Evolutionary conservation across 1,140 invertebrate species (phyloP).

Genomic region (Venturia canescens): DNA sequence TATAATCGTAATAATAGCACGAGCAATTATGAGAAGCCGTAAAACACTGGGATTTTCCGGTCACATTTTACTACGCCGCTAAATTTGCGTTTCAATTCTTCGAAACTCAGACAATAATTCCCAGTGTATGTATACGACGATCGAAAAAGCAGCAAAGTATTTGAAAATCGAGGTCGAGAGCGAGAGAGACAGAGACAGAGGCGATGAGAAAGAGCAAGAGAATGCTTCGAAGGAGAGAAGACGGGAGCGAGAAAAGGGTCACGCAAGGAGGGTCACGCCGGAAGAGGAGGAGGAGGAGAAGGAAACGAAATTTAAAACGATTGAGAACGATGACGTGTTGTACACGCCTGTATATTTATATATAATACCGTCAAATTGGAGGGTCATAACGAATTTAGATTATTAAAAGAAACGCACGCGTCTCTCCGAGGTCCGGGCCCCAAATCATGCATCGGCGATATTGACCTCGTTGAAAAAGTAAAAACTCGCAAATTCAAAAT

Average conservation of each 20-base stretch:
- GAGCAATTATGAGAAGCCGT: not conserved
- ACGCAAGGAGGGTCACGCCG: slow-evolving; percentile 11
- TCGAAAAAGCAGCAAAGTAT: not conserved
- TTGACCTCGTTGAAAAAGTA: too few relatives aligned
- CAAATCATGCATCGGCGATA: too few relatives aligned
- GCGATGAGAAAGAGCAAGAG: slow-evolving; percentile 15
- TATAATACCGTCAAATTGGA: not conserved
- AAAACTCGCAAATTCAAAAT: too few relatives aligned
- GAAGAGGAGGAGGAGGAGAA: not conserved
- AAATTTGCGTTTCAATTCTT: not conserved
- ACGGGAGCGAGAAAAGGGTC: slow-evolving; percentile 19
- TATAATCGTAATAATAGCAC: not conserved
- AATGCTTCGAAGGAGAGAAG: not conserved
- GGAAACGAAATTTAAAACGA: slow-evolving; percentile 3
- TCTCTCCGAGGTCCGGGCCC: not conserved
- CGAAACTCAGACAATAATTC: not conserved
- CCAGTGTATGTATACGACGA: not conserved
- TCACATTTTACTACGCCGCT: not conserved
- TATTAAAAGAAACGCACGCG: slow-evolving; percentile 10
- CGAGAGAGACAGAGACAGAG: not conserved
- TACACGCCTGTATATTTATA: not conserved
- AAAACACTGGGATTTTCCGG: not conserved
- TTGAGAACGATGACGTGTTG: not conserved
- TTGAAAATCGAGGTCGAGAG: slow-evolving; percentile 4
- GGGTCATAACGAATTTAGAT: not conserved